Evolutionary conservation across 2,797 vertebrate genomes (phyloP).

Genomic region (Pseudocheirus occidentalis): DNA sequence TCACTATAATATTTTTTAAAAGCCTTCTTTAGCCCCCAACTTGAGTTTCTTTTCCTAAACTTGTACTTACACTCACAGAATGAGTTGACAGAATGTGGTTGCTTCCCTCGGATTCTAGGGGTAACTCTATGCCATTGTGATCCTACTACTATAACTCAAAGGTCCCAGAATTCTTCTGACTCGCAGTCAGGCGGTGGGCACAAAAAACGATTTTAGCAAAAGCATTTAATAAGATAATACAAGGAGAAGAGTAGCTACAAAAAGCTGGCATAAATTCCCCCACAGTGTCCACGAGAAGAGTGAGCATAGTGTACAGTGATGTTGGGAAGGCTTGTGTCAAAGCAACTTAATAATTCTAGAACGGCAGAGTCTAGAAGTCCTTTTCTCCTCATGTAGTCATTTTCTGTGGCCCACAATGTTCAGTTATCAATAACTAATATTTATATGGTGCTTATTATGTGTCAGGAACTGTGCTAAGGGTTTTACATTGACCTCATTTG

Average conservation of each 20-base stretch:
- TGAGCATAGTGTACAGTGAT: neutral
- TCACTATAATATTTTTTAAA: too few species aligned
- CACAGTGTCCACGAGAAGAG: neutral
- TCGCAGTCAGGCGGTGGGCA: neutral
- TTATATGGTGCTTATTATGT: neutral
- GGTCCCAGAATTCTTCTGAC: neutral
- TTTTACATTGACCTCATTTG: neutral
- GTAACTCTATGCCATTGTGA: neutral
- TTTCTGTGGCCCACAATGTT: neutral
- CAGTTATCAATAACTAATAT: neutral
- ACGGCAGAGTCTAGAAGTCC: neutral
- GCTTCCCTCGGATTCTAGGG: neutral
- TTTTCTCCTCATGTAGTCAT: neutral
- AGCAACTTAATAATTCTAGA: neutral
- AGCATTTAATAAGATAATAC: neutral
- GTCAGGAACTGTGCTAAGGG: neutral
- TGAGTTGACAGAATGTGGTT: neutral
- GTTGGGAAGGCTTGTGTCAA: too few species aligned
- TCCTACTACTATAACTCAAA: neutral
- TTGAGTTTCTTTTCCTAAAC: neutral
- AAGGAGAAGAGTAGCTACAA: neutral
- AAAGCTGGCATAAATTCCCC: neutral
- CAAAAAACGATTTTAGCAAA: neutral
- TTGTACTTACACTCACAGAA: neutral
- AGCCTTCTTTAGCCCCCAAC: neutral